Conservation (phyloP, 2,888 invertebrate genomes). For the Drosophila lacicola region DNA sequence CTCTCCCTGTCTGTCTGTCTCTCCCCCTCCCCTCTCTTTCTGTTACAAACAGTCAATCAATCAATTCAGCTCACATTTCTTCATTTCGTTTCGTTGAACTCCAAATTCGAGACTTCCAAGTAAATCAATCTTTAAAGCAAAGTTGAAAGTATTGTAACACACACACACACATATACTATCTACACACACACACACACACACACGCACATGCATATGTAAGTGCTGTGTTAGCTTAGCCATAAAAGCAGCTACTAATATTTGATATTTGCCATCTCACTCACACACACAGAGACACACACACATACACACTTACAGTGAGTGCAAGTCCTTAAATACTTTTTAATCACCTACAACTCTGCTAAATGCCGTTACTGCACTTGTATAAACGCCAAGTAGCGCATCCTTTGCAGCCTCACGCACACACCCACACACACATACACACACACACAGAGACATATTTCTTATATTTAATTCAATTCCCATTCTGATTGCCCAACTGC, state of each 20-base stretch:
- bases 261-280: conserved; percentile 18
- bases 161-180: neutral
- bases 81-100: conserved; percentile 55
- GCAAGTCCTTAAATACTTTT: conserved; percentile 38
- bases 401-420: conserved; percentile 10
- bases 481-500: conserved; percentile 21
- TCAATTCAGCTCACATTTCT: conserved; percentile 43
- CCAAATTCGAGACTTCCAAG: conserved; percentile 40
- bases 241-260: conserved; percentile 16
- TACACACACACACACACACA: conserved; percentile 1
- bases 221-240: conserved; percentile 13
- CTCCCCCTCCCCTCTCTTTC: conserved; percentile 1
- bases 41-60: conserved; percentile 26
- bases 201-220: conserved; percentile 6
- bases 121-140: conserved; percentile 52
- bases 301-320: conserved; percentile 15
- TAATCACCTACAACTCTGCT: conserved; percentile 44
- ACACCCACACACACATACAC: conserved; percentile 12
- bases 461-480: conserved; percentile 52
- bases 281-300: conserved; percentile 14
- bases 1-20: conserved; percentile 9
- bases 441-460: conserved; percentile 19
- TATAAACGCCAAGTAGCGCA: conserved; percentile 38
- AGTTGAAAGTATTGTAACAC: conserved; percentile 64
- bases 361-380: conserved; percentile 58